Evolutionary conservation across 1,140 invertebrate species (phyloP).

Genomic region (Drosophila willistoni): DNA sequence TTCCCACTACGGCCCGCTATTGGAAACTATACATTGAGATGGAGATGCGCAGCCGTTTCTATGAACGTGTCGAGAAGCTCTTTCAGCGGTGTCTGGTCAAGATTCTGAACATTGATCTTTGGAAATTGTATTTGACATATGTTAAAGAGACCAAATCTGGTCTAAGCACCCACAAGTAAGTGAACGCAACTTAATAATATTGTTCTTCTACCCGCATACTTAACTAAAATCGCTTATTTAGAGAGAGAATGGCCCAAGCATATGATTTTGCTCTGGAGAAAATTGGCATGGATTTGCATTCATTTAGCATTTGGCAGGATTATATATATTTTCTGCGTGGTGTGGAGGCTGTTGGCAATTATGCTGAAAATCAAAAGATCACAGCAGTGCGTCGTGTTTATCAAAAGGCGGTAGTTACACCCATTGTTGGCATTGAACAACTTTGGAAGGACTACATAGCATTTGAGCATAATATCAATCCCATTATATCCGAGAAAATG

Average conservation of each 20-base stretch:
- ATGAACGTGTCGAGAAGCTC: constrained; percentile 99
- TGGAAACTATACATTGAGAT: constrained; percentile 99
- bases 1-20: constrained; percentile 97
- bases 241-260: constrained; percentile 99
- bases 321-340: constrained; percentile 99
- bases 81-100: constrained; percentile 99
- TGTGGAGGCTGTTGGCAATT: constrained; percentile 98
- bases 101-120: constrained; percentile 99
- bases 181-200: constrained; percentile 42
- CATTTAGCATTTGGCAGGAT: constrained; percentile 98
- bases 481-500: constrained; percentile 93
- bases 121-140: constrained; percentile 98
- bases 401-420: constrained; percentile 97
- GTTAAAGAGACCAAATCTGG: constrained; percentile 98
- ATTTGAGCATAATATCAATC: constrained; percentile 97
- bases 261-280: constrained; percentile 99
- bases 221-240: constrained; percentile 77
- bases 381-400: constrained; percentile 98
- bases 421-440: constrained; percentile 98
- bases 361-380: constrained; percentile 99
- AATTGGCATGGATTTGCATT: constrained; percentile 99
- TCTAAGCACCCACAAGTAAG: constrained; percentile 96
- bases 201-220: neutral
- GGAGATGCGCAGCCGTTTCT: constrained; percentile 98
- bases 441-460: constrained; percentile 99